Conservation (phyloP, 1,140 invertebrate genomes). For the Leptoteleia sp. region DNA sequence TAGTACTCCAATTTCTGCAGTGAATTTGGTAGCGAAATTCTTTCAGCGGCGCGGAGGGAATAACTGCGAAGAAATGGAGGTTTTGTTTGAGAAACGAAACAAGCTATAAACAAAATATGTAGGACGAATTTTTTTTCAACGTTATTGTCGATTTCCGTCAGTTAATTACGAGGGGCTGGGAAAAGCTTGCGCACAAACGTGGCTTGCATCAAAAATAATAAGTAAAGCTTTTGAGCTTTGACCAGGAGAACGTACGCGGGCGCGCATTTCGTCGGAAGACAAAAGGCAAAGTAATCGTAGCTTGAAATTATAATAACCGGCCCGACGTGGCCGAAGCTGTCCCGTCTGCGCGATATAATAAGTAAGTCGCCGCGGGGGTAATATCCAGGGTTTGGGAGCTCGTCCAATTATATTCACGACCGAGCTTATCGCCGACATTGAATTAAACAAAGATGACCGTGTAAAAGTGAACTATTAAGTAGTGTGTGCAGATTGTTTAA, state of each 20-base stretch:
- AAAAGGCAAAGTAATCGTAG: conserved; percentile 78
- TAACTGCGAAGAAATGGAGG: neutral
- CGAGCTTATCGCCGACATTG: conserved; percentile 72
- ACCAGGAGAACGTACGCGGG: conserved; percentile 63
- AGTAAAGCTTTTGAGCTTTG: conserved; percentile 74
- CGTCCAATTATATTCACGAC: conserved; percentile 77
- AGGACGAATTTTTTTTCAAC: conserved; percentile 29
- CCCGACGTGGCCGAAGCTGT: conserved; percentile 66
- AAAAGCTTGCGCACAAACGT: conserved; percentile 52
- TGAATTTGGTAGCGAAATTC: too few species aligned
- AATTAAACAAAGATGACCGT: conserved; percentile 70
- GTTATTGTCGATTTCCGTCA: conserved; percentile 64
- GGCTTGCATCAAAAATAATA: conserved; percentile 72
- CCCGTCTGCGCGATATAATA: conserved; percentile 72
- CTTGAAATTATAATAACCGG: conserved; percentile 79
- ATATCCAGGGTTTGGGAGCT: conserved; percentile 78
- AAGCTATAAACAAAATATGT: conserved; percentile 5
- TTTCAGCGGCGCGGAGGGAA: neutral
- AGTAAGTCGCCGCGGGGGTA: conserved; percentile 78
- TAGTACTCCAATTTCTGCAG: too few species aligned
- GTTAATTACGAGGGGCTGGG: conserved; percentile 59
- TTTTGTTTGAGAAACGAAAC: neutral
- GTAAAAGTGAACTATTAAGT: conserved; percentile 69
- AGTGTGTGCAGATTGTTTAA: conserved; percentile 66
- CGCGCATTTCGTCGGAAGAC: conserved; percentile 70